A percentile compares a stretch with the other conserved stretches of the same genome.
These are phyloP conservation scores for Telmatherina bonti DNA, from an alignment of 2,797 vertebrate genomes.

Conservation along the genomic window DNA sequence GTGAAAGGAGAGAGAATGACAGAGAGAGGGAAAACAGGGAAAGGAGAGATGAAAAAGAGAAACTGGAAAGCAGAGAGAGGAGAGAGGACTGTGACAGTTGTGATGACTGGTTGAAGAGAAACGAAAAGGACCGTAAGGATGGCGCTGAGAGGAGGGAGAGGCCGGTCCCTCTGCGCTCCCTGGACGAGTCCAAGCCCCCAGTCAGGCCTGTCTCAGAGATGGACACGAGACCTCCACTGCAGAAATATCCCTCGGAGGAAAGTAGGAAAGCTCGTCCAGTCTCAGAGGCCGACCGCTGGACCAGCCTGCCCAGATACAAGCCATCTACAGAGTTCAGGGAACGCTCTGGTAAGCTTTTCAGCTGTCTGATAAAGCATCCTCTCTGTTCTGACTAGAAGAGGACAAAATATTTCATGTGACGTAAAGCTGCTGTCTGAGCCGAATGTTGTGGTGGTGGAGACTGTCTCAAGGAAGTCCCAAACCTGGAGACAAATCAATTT, in stretches of 20 bases:
- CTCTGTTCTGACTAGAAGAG: too few species aligned
- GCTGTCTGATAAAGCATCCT: background rate
- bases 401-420: too few species aligned
- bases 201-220: constrained; percentile 73
- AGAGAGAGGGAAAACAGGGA: constrained; percentile 40
- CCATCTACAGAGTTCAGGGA: constrained; percentile 66
- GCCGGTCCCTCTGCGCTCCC: constrained; percentile 24
- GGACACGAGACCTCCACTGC: constrained; percentile 60
- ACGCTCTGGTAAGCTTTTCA: constrained; percentile 71
- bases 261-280: constrained; percentile 47
- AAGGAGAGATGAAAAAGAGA: constrained; percentile 33
- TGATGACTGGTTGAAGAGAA: constrained; percentile 51
- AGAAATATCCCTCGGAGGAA: constrained; percentile 76
- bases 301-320: constrained; percentile 72
- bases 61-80: constrained; percentile 35
- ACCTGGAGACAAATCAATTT: too few species aligned
- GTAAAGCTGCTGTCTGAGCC: too few species aligned
- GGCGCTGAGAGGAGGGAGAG: constrained; percentile 63
- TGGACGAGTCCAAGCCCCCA: constrained; percentile 15
- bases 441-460: too few species aligned
- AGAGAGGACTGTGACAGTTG: constrained; percentile 45
- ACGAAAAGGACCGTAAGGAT: constrained; percentile 61
- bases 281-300: constrained; percentile 72
- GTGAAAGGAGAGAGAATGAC: constrained; percentile 10
- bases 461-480: too few species aligned